Evolutionary conservation across 1,140 invertebrate genomes (phyloP).

Genomic region (Dendrolimus kikuchii): DNA sequence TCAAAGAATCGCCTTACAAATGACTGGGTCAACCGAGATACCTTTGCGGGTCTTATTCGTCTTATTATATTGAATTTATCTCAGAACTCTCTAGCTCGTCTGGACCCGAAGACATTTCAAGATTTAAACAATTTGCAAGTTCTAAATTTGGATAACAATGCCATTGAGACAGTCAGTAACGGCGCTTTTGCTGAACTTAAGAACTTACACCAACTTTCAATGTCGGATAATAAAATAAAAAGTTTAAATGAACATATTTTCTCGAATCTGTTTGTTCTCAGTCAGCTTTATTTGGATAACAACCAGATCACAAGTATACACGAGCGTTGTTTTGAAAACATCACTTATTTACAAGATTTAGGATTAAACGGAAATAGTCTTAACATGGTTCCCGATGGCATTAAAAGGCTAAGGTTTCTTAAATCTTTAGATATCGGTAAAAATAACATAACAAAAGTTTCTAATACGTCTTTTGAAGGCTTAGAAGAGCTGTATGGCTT

Average conservation of each 20-base stretch:
- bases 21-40: conserved; percentile 85
- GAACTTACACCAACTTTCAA: conserved; percentile 82
- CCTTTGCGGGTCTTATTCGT: conserved; percentile 82
- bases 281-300: conserved; percentile 82
- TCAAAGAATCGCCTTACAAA: conserved; percentile 84
- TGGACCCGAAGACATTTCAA: conserved; percentile 83
- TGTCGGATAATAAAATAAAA: conserved; percentile 82
- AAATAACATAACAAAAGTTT: conserved; percentile 78
- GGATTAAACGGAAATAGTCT: conserved; percentile 85
- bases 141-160: conserved; percentile 84
- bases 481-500: conserved; percentile 77
- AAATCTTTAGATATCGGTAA: conserved; percentile 86
- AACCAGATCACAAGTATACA: conserved; percentile 81
- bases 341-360: conserved; percentile 84
- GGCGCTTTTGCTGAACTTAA: conserved; percentile 82
- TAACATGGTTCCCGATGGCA: conserved; percentile 79
- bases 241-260: conserved; percentile 81
- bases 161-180: conserved; percentile 81
- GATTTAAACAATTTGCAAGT: conserved; percentile 85
- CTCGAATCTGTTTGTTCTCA: conserved; percentile 81
- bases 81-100: conserved; percentile 79
- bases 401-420: conserved; percentile 78
- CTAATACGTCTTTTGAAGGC: conserved; percentile 76
- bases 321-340: conserved; percentile 83
- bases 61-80: conserved; percentile 85